These are phyloP conservation scores for Nannoperca australis DNA, from an alignment of 2,797 vertebrate genomes.

Conservation along the genomic window DNA sequence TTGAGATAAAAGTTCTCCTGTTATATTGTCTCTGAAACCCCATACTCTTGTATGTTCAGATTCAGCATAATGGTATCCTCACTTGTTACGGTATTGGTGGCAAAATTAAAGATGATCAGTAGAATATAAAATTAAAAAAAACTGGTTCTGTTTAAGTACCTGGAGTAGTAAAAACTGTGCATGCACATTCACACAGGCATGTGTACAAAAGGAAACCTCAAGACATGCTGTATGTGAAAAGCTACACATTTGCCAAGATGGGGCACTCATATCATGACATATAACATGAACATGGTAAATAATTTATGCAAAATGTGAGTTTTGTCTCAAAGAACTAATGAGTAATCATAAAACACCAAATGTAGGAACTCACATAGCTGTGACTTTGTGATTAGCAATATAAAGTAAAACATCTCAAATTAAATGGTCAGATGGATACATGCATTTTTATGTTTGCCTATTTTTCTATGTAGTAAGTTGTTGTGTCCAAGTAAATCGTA, in stretches of 20 bases:
- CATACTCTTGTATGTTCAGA: background rate
- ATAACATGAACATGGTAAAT: background rate
- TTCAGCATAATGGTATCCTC: background rate
- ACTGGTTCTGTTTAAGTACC: background rate
- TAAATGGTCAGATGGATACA: background rate
- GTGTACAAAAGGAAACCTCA: background rate
- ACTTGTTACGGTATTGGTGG: background rate
- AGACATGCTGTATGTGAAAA: background rate
- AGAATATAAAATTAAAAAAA: background rate
- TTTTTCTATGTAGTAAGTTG: background rate
- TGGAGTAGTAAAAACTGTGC: background rate
- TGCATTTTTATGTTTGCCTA: background rate
- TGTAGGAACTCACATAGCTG: background rate
- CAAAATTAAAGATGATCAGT: background rate
- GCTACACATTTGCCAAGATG: background rate
- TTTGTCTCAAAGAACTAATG: background rate
- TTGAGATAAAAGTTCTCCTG: background rate
- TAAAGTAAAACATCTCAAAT: background rate
- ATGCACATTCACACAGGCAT: background rate
- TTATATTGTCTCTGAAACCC: background rate
- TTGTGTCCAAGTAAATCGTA: background rate
- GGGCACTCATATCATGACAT: background rate
- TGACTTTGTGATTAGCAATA: background rate
- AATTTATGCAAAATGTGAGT: background rate
- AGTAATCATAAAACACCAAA: background rate